These are phyloP conservation scores for Picathartes gymnocephalus DNA, from an alignment of 2,113 vertebrate species.

Conservation along the genomic window DNA sequence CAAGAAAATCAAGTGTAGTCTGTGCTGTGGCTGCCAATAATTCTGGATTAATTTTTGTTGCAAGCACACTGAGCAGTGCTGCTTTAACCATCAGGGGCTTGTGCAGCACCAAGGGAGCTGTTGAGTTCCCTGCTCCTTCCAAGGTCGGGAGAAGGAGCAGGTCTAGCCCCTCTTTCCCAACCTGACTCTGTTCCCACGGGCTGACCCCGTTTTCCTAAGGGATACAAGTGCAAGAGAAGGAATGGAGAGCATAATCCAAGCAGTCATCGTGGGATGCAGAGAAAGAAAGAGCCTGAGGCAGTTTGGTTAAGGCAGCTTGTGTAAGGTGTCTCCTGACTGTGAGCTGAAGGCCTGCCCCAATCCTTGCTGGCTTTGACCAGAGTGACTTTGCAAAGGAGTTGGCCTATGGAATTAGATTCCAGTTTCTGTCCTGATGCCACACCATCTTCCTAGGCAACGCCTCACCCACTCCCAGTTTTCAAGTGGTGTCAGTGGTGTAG, in stretches of 20 bases:
- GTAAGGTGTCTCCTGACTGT: neutral
- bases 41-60: neutral
- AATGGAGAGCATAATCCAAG: rapidly evolving
- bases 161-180: neutral
- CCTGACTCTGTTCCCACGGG: neutral
- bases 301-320: neutral
- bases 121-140: neutral
- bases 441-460: neutral
- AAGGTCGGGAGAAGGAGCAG: neutral
- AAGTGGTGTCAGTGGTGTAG: neutral
- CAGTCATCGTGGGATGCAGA: no score
- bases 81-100: neutral
- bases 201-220: neutral
- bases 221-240: neutral
- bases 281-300: neutral
- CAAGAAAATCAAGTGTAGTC: neutral
- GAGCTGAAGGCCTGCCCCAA: rapidly evolving
- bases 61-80: neutral
- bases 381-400: neutral
- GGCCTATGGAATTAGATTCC: neutral
- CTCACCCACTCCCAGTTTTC: rapidly evolving
- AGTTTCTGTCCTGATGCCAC: neutral
- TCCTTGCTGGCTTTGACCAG: neutral
- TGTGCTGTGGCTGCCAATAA: neutral
- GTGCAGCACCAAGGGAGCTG: neutral